Percentiles rank a stretch among this genome's conserved stretches.
phyloP scores from a whole-genome alignment of 2,797 vertebrate genomes.

The Enteromius paludinosus region DNA sequence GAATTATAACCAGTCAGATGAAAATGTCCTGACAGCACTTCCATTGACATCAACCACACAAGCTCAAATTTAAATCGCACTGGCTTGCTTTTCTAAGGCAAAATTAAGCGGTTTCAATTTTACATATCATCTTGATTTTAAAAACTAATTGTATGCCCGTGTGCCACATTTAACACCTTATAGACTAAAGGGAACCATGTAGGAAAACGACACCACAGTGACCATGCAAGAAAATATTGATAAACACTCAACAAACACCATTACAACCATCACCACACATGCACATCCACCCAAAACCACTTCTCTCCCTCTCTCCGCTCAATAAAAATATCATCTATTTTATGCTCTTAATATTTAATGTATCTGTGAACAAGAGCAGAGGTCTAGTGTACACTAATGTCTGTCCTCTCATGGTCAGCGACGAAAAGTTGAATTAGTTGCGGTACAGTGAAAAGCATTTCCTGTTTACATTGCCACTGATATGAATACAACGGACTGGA shows the following conservation, averaged over 20 bases:
- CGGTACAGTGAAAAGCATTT: constrained; percentile 49
- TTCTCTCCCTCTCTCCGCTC: constrained; percentile 31
- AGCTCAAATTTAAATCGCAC: neutral
- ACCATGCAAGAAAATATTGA: constrained; percentile 59
- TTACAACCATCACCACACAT: constrained; percentile 51
- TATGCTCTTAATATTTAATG: constrained; percentile 25
- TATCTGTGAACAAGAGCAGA: constrained; percentile 6
- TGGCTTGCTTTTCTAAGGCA: neutral
- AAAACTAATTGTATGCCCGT: neutral
- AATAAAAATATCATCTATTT: constrained; percentile 54
- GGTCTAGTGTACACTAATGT: neutral
- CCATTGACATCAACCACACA: neutral
- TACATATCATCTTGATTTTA: neutral
- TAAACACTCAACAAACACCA: constrained; percentile 35
- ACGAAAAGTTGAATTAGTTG: constrained; percentile 44
- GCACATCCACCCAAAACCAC: constrained; percentile 46
- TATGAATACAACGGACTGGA: constrained; percentile 54
- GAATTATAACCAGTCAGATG: neutral
- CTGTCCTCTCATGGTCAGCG: constrained; percentile 12
- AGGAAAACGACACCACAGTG: constrained; percentile 60
- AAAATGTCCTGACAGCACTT: neutral
- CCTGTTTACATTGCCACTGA: constrained; percentile 38
- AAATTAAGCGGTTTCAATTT: neutral
- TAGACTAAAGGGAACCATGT: constrained; percentile 31
- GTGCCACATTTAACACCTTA: constrained; percentile 21